Evolutionary conservation across 2,888 invertebrate species (phyloP).

Genomic region (Oligia latruncula): DNA sequence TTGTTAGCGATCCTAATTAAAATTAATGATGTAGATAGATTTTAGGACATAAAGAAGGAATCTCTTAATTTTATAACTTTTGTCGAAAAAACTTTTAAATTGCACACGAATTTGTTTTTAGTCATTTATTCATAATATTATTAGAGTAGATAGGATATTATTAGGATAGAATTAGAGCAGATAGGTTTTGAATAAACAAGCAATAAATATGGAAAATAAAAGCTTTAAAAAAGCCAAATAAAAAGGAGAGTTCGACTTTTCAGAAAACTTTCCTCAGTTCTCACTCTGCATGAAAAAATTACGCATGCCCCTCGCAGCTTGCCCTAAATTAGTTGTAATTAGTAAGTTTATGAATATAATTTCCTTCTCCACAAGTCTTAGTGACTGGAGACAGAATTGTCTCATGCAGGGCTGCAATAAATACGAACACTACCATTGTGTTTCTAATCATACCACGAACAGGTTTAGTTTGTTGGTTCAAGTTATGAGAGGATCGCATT

Average conservation of each 20-base stretch:
- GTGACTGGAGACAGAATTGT: slow-evolving; percentile 47
- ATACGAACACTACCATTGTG: slow-evolving; percentile 62
- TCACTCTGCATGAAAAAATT: not conserved
- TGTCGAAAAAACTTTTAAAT: not conserved
- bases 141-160: too few relatives aligned
- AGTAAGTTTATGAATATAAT: slow-evolving; percentile 17
- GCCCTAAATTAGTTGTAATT: slow-evolving; percentile 14
- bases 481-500: slow-evolving; percentile 8
- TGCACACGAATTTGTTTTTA: not conserved
- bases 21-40: not conserved
- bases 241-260: not conserved
- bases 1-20: not conserved
- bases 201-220: not conserved
- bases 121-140: too few relatives aligned
- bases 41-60: not conserved
- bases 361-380: slow-evolving; percentile 32
- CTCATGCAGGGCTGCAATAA: slow-evolving; percentile 60
- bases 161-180: too few relatives aligned
- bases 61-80: not conserved
- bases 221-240: not conserved
- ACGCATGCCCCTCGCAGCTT: not conserved
- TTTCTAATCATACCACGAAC: slow-evolving; percentile 66
- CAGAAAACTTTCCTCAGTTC: not conserved
- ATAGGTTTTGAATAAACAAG: not conserved
- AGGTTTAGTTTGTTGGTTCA: slow-evolving; percentile 51